phyloP scores from a whole-genome alignment of 2,888 invertebrate species.

The Pollenia amentaria region DNA sequence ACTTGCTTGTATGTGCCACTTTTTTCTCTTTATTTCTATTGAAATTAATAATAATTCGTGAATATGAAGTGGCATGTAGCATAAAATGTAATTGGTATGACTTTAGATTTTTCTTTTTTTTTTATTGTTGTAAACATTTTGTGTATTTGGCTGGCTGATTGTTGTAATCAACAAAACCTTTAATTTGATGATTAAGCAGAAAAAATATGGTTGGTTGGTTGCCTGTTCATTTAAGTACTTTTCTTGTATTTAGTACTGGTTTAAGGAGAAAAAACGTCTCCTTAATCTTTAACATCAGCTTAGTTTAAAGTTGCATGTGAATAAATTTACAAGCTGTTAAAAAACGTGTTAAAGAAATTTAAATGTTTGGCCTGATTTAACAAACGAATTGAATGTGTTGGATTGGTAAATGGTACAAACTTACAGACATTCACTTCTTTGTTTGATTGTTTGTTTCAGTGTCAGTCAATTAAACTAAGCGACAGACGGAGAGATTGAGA shows the following conservation, averaged over 20 bases:
- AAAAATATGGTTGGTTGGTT: neutral
- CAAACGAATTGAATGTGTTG: neutral
- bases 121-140: slow-evolving; percentile 20
- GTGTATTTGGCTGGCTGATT: slow-evolving; percentile 18
- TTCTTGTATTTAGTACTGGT: neutral
- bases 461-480: neutral
- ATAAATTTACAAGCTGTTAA: neutral
- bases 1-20: neutral
- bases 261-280: neutral
- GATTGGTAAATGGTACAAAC: neutral
- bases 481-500: neutral
- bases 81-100: slow-evolving; percentile 65
- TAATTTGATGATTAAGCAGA: slow-evolving; percentile 66
- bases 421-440: slow-evolving; percentile 2
- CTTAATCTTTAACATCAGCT: neutral
- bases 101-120: slow-evolving; percentile 47
- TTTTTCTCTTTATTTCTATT: neutral
- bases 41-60: slow-evolving; percentile 52
- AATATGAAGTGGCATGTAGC: slow-evolving; percentile 61
- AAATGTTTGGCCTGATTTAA: slow-evolving; percentile 17
- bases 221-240: slow-evolving; percentile 15
- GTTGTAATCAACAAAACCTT: slow-evolving; percentile 66
- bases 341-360: neutral
- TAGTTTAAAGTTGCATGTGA: slow-evolving; percentile 11
- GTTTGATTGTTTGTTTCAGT: neutral